phyloP scores from a whole-genome alignment of 2,113 vertebrate species.

The Marcusenius ussheri region DNA sequence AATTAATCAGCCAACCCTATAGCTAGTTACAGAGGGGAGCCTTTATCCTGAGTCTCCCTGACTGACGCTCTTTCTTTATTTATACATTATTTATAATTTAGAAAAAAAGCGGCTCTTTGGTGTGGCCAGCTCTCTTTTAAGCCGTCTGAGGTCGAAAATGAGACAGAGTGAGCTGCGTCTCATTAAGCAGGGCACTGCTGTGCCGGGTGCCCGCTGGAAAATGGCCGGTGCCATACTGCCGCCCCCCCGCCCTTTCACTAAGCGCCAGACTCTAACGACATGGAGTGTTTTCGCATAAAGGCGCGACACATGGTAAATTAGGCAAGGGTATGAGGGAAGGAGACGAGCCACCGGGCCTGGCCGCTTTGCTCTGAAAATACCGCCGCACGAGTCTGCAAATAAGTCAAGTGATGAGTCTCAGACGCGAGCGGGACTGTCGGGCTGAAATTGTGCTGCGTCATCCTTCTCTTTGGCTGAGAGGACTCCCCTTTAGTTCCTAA shows the following conservation, averaged over 20 bases:
- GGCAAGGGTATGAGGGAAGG: not conserved
- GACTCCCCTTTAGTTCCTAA: not conserved
- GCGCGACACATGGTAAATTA: not conserved
- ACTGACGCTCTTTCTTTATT: not conserved
- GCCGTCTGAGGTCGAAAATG: not conserved
- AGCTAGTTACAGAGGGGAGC: not conserved
- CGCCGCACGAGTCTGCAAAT: not conserved
- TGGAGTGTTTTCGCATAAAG: not conserved
- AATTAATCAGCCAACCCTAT: not conserved
- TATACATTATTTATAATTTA: not conserved
- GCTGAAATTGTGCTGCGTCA: not conserved
- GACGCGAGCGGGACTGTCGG: not conserved
- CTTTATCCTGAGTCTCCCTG: not conserved
- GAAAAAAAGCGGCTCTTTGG: not conserved
- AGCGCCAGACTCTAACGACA: not conserved
- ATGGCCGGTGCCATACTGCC: not conserved
- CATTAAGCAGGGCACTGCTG: not conserved
- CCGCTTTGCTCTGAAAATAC: not conserved
- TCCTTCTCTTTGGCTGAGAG: not conserved
- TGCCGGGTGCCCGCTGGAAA: not conserved
- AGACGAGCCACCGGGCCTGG: not conserved
- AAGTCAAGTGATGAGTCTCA: not conserved
- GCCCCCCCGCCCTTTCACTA: not conserved
- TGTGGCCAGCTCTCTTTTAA: not conserved
- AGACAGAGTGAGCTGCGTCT: not conserved